These are phyloP conservation scores for Azorinus chamasolen DNA, from an alignment of 2,888 invertebrate genomes.

Conservation along the genomic window DNA sequence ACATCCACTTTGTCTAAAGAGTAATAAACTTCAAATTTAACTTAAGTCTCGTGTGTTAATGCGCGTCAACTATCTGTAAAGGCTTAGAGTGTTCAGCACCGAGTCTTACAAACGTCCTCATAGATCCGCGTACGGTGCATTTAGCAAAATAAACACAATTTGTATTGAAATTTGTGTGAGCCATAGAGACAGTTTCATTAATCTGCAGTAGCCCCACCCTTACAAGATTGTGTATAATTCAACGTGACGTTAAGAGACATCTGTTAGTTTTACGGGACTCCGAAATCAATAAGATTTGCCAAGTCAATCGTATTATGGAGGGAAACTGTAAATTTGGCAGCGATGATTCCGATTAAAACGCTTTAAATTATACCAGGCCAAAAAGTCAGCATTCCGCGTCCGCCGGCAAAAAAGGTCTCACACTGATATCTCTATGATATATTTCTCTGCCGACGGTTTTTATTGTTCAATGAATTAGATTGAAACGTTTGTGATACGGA, in stretches of 20 bases:
- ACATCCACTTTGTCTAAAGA: too few species aligned
- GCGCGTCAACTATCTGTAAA: too few species aligned
- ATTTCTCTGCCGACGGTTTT: too few species aligned
- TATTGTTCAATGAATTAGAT: too few species aligned
- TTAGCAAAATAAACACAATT: constrained; percentile 63
- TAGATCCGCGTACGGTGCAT: constrained; percentile 19
- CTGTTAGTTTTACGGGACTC: constrained; percentile 71
- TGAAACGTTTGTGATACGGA: too few species aligned
- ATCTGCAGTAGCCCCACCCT: constrained; percentile 62
- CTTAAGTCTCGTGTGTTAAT: too few species aligned
- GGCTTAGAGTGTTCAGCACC: too few species aligned
- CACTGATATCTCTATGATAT: too few species aligned
- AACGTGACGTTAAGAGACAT: constrained; percentile 69
- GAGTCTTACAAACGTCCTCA: background rate
- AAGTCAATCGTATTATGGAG: constrained; percentile 70
- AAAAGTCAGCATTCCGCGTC: constrained; percentile 21
- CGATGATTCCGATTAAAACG: constrained; percentile 72
- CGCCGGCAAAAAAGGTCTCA: too few species aligned
- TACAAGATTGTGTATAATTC: constrained; percentile 68
- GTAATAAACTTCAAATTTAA: too few species aligned
- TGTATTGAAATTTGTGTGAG: constrained; percentile 56
- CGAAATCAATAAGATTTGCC: constrained; percentile 72
- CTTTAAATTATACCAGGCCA: constrained; percentile 74
- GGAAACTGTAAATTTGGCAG: constrained; percentile 72
- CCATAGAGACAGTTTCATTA: constrained; percentile 54